Evolutionary conservation across 2,113 vertebrate genomes (phyloP).

Genomic region (Monopterus albus): DNA sequence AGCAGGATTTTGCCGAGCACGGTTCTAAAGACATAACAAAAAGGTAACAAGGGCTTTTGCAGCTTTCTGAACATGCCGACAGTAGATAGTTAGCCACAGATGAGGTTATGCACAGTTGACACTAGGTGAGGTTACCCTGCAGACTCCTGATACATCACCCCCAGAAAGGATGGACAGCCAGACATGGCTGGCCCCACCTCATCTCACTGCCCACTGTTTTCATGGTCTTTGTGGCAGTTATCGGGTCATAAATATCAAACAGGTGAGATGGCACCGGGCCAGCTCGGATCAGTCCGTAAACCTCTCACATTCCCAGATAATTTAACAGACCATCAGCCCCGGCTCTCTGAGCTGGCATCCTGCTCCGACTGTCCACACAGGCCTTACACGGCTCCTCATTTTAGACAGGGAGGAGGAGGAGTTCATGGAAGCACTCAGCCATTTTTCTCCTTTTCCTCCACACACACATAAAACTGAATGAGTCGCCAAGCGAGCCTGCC

Average conservation of each 20-base stretch:
- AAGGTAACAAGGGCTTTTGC: too few species aligned
- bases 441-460: not conserved
- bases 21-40: too few species aligned
- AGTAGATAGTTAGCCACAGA: not conserved
- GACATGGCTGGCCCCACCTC: not conserved
- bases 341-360: not conserved
- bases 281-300: not conserved
- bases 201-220: not conserved
- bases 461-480: not conserved
- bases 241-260: slow-evolving; percentile 6
- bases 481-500: slow-evolving; percentile 11
- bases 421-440: not conserved
- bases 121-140: not conserved
- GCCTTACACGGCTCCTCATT: too few species aligned
- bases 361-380: not conserved
- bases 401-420: not conserved
- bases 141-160: not conserved
- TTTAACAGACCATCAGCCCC: not conserved
- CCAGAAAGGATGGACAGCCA: not conserved
- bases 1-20: too few species aligned
- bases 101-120: not conserved
- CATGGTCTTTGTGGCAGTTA: not conserved
- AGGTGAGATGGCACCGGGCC: not conserved
- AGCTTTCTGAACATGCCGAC: not conserved
- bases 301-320: not conserved